Conservation (phyloP, 2,113 vertebrate genomes). For the Apeltes quadracus region DNA sequence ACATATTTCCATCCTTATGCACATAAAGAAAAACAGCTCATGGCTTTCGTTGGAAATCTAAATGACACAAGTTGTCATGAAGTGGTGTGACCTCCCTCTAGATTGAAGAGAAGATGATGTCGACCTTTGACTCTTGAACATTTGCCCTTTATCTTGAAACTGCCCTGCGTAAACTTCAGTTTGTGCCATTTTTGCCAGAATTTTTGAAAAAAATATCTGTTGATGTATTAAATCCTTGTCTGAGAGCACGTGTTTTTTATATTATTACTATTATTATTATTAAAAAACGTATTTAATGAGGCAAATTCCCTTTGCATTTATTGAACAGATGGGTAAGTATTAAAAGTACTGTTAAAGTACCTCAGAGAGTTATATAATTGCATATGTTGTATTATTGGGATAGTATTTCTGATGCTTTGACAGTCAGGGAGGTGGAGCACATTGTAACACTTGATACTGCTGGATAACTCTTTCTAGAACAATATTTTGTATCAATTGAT, state of each 20-base stretch:
- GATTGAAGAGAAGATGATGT: neutral
- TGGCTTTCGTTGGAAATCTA: neutral
- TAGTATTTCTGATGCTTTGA: neutral
- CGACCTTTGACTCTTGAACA: neutral
- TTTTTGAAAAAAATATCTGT: too few relatives aligned
- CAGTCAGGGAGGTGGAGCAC: neutral
- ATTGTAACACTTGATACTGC: neutral
- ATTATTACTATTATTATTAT: neutral
- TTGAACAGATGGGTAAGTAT: neutral
- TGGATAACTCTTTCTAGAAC: neutral
- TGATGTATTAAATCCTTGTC: neutral
- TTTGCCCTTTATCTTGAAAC: neutral
- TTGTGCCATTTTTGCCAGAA: neutral
- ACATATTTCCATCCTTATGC: too few relatives aligned
- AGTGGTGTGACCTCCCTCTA: neutral
- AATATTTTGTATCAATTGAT: neutral
- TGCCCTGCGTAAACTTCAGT: neutral
- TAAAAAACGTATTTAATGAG: neutral
- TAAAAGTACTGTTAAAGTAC: neutral
- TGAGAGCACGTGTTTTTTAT: neutral
- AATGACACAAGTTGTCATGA: neutral
- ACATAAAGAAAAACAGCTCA: neutral
- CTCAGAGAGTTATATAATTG: neutral
- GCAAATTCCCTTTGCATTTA: neutral
- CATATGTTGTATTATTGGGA: neutral